Base-by-base conservation (phyloP, 2,797 vertebrate species). In the Ctenopoma kingsleyae region DNA sequence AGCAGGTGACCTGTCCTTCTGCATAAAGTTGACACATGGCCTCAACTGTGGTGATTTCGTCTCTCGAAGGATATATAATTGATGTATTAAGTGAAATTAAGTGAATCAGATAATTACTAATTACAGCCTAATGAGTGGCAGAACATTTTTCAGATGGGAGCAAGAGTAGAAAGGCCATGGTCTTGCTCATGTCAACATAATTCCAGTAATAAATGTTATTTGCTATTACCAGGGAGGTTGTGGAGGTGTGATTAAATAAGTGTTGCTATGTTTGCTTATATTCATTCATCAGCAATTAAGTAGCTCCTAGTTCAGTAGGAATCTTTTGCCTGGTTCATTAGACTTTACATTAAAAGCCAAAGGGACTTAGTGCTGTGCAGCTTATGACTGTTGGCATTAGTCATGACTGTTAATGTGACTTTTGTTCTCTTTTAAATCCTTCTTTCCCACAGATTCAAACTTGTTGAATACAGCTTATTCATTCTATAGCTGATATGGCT, bases 201-300 rank as follows among this genome's bases (percentile, higher is more conserved):
- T 83, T 80, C 71, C 64, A 77, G 78, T 91, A 92, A 93, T 93
- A 88, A 85, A 92, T 93, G 90, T 75, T 92, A 87, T 92, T 93
- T 93, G 84, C 79, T 64, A 70, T 87, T 69, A 72, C 71, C 76
- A 71, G 50, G 27, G 69, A 78, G 79, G 85, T 59, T 70, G 68
- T 51, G 56, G 67, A 74, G 67, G 64, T 74, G 81, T 85, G 82
- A 87, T 88, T 89, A 91, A 89, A 91, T 82, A 84, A 84, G 75
- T 76, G 83, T 80, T 76, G 73, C 74, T 71, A 74, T 85, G 82
- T 84, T 90, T 80, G 71, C 81, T 86, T 79, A 81, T 84, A 82
- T 86, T 89, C 87, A 93, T 93, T 92, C 74, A 92, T 93, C 92
- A 92, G 74, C 46, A 44, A 84, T 89, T 93, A 92, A 92, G 82